These are phyloP conservation scores for Chionis minor DNA, from an alignment of 2,113 vertebrate genomes.

Conservation along the genomic window DNA sequence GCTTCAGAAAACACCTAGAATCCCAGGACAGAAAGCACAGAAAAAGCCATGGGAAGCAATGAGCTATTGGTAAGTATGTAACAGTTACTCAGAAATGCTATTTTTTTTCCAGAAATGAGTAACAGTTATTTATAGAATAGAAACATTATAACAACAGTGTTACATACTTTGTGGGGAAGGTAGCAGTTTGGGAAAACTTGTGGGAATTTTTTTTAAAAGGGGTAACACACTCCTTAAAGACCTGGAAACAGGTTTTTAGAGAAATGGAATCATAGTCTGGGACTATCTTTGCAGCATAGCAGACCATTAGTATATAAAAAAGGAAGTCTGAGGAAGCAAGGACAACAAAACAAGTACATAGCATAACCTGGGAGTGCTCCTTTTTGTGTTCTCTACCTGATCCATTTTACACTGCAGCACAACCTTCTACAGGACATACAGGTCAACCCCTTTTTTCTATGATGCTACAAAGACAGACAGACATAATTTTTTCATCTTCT, in stretches of 20 bases:
- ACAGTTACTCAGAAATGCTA: not conserved
- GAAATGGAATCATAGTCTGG: not conserved
- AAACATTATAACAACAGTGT: fast-evolving
- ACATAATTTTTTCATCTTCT: not conserved
- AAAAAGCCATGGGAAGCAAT: not conserved
- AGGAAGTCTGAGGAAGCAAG: not conserved
- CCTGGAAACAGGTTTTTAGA: not conserved
- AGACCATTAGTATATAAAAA: not conserved
- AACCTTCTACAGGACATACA: not conserved
- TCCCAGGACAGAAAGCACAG: not conserved
- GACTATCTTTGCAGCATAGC: not conserved
- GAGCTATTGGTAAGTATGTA: not conserved
- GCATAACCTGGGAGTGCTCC: not conserved
- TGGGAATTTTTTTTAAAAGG: not conserved
- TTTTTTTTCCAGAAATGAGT: not conserved
- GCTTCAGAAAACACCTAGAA: not conserved
- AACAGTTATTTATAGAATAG: not conserved
- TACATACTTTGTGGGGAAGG: not conserved
- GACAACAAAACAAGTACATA: not conserved
- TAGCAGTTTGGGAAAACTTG: not conserved
- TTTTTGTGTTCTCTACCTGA: not conserved
- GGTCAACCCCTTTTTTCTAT: not conserved
- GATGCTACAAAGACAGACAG: not conserved
- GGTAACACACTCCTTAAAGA: not conserved
- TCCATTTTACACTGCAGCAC: not conserved